A percentile compares a stretch with the other conserved stretches of the same genome.
phyloP scores from a whole-genome alignment of 2,797 vertebrate genomes.

The Anguilla marmorata region DNA sequence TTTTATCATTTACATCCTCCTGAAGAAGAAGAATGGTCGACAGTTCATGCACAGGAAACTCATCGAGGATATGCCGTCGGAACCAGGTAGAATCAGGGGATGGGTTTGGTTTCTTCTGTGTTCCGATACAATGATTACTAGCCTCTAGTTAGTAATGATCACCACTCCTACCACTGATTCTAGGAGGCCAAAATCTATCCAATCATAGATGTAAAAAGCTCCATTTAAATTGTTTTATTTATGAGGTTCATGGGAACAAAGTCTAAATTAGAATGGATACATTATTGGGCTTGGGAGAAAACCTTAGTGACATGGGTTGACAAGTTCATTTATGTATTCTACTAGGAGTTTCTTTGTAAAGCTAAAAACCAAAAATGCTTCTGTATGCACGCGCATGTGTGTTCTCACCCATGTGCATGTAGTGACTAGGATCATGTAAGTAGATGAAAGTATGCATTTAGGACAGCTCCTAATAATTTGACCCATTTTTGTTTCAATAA shows the following conservation, averaged over 20 bases:
- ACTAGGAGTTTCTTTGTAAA: background rate
- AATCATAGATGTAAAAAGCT: background rate
- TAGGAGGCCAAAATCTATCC: background rate
- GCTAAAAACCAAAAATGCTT: background rate
- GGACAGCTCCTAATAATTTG: background rate
- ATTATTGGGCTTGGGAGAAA: background rate
- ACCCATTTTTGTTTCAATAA: conserved; percentile 15
- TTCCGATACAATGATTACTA: background rate
- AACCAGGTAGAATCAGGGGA: conserved; percentile 74
- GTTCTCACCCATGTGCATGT: background rate
- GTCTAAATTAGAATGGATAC: background rate
- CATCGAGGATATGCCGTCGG: conserved; percentile 77
- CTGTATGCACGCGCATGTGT: background rate
- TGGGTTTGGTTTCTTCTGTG: background rate
- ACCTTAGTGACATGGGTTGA: background rate
- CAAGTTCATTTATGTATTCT: no score
- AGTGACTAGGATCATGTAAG: background rate
- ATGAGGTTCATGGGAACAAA: background rate
- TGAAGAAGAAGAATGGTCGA: conserved; percentile 67
- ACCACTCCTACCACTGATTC: background rate
- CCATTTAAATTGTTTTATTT: background rate
- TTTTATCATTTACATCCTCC: conserved; percentile 70
- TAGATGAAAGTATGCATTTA: background rate
- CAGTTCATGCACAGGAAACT: conserved; percentile 83
- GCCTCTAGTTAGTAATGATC: background rate